phyloP scores from a whole-genome alignment of 1,140 invertebrate genomes.

The Phthorimaea operculella region DNA sequence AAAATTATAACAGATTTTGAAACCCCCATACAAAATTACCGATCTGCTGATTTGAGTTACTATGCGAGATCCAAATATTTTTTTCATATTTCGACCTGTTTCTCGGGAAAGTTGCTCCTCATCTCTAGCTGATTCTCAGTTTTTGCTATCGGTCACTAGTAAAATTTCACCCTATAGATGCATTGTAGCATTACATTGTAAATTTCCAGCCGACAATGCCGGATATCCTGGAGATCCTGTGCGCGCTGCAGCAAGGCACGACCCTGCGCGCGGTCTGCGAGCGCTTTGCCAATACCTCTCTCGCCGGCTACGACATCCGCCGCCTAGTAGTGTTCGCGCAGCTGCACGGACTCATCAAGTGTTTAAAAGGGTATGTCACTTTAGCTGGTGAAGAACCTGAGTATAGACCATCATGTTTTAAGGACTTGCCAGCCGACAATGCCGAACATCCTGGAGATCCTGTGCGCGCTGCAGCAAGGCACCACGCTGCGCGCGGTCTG shows the following conservation, averaged over 20 bases:
- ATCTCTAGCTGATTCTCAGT: too few species aligned
- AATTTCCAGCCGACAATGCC: constrained; percentile 71
- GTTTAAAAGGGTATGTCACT: constrained; percentile 81
- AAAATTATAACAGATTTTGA: too few species aligned
- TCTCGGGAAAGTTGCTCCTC: too few species aligned
- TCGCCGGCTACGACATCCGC: constrained; percentile 79
- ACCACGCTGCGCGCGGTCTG: constrained; percentile 88
- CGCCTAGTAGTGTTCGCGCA: constrained; percentile 92
- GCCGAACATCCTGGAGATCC: constrained; percentile 82
- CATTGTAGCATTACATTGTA: too few species aligned
- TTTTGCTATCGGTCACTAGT: too few species aligned
- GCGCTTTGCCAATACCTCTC: constrained; percentile 63
- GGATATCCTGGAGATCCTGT: constrained; percentile 85
- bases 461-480: constrained; percentile 85
- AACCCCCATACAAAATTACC: too few species aligned
- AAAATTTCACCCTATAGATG: too few species aligned
- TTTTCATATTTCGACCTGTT: too few species aligned
- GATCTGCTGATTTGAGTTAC: too few species aligned
- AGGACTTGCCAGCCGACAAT: constrained; percentile 71
- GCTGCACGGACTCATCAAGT: constrained; percentile 84
- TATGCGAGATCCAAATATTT: too few species aligned
- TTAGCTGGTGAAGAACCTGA: too few species aligned
- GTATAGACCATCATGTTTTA: too few species aligned
- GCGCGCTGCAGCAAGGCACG: constrained; percentile 84
- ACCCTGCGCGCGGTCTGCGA: constrained; percentile 88